These are phyloP conservation scores for Trissoscelio sp. DNA, from an alignment of 2,888 invertebrate species.

Conservation along the genomic window DNA sequence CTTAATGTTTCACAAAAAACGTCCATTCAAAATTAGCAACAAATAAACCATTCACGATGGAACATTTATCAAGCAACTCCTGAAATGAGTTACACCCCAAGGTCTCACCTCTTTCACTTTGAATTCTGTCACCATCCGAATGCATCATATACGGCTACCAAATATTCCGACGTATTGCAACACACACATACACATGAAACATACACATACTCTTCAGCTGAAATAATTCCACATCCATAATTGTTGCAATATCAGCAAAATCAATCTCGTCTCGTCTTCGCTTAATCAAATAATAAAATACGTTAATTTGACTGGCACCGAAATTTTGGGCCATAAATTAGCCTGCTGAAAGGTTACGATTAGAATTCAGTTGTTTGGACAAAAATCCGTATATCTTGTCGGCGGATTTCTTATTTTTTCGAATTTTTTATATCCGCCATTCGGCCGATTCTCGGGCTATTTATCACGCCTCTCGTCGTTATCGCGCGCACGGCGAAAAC, in stretches of 20 bases:
- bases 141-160: conserved; percentile 35
- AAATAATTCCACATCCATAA: conserved; percentile 31
- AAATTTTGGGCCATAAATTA: conserved; percentile 49
- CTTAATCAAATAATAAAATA: conserved; percentile 58
- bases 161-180: conserved; percentile 22
- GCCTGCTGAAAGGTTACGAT: conserved; percentile 62
- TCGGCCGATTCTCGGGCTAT: conserved; percentile 54
- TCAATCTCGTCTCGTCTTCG: conserved; percentile 30
- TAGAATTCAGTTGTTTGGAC: conserved; percentile 66
- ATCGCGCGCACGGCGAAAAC: conserved; percentile 66
- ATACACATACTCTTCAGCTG: background rate
- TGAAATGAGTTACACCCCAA: conserved; percentile 21
- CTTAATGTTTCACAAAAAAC: background rate
- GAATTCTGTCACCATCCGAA: conserved; percentile 31
- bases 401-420: conserved; percentile 50
- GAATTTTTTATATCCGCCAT: conserved; percentile 66
- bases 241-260: conserved; percentile 34
- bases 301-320: conserved; percentile 64
- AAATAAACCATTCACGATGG: conserved; percentile 8
- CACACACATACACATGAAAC: background rate
- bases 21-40: conserved; percentile 14
- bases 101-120: conserved; percentile 43
- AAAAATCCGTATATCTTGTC: conserved; percentile 66
- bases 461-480: conserved; percentile 68
- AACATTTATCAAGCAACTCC: background rate